Percentiles rank a stretch among this genome's conserved stretches.
These are phyloP conservation scores for Drosophila anomelani DNA, from an alignment of 2,888 invertebrate genomes.

Conservation along the genomic window DNA sequence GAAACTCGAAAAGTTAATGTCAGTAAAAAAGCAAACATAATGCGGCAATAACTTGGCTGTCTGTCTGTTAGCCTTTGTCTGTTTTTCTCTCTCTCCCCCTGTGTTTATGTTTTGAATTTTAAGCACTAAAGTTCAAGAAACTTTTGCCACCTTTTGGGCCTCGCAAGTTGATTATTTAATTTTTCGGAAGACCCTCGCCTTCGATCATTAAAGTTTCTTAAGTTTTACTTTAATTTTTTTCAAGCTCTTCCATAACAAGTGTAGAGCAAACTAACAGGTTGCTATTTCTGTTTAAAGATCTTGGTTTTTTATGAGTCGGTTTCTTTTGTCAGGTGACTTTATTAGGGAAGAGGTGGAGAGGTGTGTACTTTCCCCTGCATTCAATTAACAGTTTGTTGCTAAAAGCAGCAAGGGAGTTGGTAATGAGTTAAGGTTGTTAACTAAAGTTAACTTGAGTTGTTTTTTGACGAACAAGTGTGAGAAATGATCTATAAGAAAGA, in stretches of 20 bases:
- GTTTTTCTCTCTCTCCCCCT: not conserved
- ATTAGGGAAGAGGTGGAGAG: not conserved
- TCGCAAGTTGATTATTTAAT: slow-evolving; percentile 36
- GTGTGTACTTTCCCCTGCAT: slow-evolving; percentile 1
- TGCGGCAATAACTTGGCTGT: slow-evolving; percentile 1
- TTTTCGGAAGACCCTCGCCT: slow-evolving; percentile 21
- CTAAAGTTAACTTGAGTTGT: not conserved
- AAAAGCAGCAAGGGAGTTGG: slow-evolving; percentile 18
- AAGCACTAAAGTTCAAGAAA: slow-evolving; percentile 68
- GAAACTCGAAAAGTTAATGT: slow-evolving; percentile 11
- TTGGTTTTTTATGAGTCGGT: slow-evolving; percentile 12
- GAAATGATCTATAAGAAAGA: not conserved
- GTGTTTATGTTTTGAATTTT: slow-evolving; percentile 56
- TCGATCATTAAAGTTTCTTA: slow-evolving; percentile 35
- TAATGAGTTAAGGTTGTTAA: slow-evolving; percentile 4
- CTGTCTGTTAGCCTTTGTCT: slow-evolving; percentile 46
- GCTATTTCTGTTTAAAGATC: slow-evolving; percentile 16
- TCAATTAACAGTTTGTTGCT: slow-evolving; percentile 35
- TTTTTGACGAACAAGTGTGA: not conserved
- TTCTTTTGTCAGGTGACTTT: slow-evolving; percentile 39
- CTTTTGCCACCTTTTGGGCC: slow-evolving; percentile 44
- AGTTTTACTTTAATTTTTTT: slow-evolving; percentile 22
- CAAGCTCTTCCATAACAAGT: slow-evolving; percentile 19
- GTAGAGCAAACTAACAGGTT: slow-evolving; percentile 8
- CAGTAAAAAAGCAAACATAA: slow-evolving; percentile 22